Conservation (phyloP, 1,140 invertebrate genomes). For the Pogonus chalceus region DNA sequence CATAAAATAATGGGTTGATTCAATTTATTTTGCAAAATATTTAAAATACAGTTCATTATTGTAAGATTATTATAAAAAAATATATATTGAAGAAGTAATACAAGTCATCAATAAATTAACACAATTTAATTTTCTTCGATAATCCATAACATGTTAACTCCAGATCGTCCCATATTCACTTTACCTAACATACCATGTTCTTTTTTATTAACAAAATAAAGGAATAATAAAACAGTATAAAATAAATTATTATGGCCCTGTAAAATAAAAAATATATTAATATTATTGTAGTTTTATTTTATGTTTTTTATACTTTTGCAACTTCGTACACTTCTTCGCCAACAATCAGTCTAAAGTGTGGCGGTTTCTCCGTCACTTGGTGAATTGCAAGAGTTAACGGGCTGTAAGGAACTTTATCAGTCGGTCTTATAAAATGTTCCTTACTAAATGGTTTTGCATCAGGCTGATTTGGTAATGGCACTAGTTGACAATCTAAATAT, state of each 20-base stretch:
- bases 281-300: constrained; percentile 2
- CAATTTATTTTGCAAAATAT: too few species aligned
- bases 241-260: constrained; percentile 77
- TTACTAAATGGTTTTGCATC: constrained; percentile 63
- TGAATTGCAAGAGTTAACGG: constrained; percentile 41
- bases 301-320: constrained; percentile 43
- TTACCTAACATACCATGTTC: constrained; percentile 68
- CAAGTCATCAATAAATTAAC: too few species aligned
- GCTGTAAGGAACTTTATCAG: constrained; percentile 41
- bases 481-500: constrained; percentile 70
- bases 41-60: too few species aligned
- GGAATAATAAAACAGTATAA: constrained; percentile 66
- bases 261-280: constrained; percentile 28
- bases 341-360: constrained; percentile 59
- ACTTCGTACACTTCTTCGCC: constrained; percentile 52
- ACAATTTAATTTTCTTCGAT: constrained; percentile 37
- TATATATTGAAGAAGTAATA: too few species aligned
- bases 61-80: too few species aligned
- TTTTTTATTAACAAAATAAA: constrained; percentile 62
- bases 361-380: constrained; percentile 51
- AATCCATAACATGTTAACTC: constrained; percentile 70
- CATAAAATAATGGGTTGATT: too few species aligned
- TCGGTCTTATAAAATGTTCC: constrained; percentile 47
- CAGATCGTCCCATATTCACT: constrained; percentile 66
- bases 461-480: constrained; percentile 61